A percentile compares a stretch with the other conserved stretches of the same genome.
These are phyloP conservation scores for Piscicola geometra DNA, from an alignment of 2,888 invertebrate species.

Conservation along the genomic window DNA sequence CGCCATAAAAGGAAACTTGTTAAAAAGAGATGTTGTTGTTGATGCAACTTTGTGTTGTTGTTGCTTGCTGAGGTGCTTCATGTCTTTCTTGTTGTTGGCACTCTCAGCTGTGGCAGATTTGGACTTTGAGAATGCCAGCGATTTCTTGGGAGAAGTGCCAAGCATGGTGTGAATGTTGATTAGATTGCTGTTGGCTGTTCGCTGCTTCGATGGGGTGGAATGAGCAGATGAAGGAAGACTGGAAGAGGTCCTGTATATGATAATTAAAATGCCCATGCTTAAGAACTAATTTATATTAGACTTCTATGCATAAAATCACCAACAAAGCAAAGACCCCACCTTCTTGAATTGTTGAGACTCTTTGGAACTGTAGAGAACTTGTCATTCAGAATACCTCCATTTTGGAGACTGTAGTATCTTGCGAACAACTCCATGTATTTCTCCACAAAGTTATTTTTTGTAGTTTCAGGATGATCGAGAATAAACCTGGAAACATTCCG, in stretches of 20 bases:
- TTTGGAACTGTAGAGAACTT: not conserved
- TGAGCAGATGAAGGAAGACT: conserved; percentile 2
- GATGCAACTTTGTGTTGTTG: not conserved
- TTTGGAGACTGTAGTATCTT: conserved; percentile 77
- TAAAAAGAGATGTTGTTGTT: conserved; percentile 12
- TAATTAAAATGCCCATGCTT: too few relatives aligned
- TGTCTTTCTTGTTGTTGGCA: conserved; percentile 16
- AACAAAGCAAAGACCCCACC: too few relatives aligned
- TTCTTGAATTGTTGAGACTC: not conserved
- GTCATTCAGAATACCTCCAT: not conserved
- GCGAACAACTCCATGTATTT: conserved; percentile 79
- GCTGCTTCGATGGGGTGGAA: conserved; percentile 1
- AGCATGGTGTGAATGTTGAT: not conserved
- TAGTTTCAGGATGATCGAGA: conserved; percentile 62
- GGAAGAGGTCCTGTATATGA: not conserved
- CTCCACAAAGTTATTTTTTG: conserved; percentile 67
- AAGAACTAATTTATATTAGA: too few relatives aligned
- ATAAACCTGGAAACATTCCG: conserved; percentile 76
- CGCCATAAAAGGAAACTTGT: conserved; percentile 20
- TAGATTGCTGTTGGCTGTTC: not conserved
- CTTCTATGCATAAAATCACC: too few relatives aligned
- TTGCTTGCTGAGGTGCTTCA: not conserved
- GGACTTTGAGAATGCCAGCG: not conserved
- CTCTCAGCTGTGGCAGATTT: not conserved
- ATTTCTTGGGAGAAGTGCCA: not conserved